Evolutionary conservation across 2,888 invertebrate species (phyloP), one percentile per base, ranked within the genome.

Genomic region (Cerceris ruficornis): DNA sequence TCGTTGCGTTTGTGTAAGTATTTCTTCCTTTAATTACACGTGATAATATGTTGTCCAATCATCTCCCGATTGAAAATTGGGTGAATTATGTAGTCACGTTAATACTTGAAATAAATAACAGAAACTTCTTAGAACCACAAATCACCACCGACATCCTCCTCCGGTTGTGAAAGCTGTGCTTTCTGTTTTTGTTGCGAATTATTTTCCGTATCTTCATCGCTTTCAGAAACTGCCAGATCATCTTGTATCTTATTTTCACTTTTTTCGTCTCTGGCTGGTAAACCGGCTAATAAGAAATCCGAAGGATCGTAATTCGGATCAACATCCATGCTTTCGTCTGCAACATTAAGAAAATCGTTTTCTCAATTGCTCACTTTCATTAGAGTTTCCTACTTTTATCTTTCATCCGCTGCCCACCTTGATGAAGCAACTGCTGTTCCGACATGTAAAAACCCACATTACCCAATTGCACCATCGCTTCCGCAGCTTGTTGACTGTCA

Each of bases 251-350:
- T 95, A 78, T 93, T 93, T 68, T 93, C 93, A 64, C 91, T 87
- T 82, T 93, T 92, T 58, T 92, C 90, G 6, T 92, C 90, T 76
- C 92, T 85, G 2, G 88, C 90, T 46, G 92, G 91, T 55, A 94
- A 90, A 43, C 93, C 93, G 15, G 94, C 94, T 92, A 96, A 93
- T 64, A 97, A 93, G 91, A 98, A 97, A 92, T 97, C 97, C 0
- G 97, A 96, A 0, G 97, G 97, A 93, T 98, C 97, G 92, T 98
- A 98, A 88, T 95, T 96, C 0, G 96, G 95, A 93, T 97, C 97
- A 28, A 96, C 94, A 85, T 96, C 96, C 93, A 96, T 95, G 73
- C 95, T 95, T 90, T 96, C 96, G 86, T 96, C 95, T 94, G 89
- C 76, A 60, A 77, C 41, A 9, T 9, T 2, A n/a, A 17, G 65